Evolutionary conservation across 2,113 vertebrate genomes (phyloP), one percentile per base, ranked within the genome.

Genomic region (Amblyopsis rosae): DNA sequence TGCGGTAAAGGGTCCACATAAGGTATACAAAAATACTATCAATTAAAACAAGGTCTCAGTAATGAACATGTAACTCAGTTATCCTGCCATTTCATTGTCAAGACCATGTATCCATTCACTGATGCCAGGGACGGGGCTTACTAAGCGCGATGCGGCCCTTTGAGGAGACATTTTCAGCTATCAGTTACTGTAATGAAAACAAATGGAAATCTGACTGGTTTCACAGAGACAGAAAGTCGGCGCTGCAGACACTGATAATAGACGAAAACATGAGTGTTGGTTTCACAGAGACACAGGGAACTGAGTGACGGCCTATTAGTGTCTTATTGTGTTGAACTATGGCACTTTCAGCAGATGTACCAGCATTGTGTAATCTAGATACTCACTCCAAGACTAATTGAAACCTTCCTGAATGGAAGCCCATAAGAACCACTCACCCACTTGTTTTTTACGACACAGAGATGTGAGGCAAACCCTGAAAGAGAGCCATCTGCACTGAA

Each of bases 121-220:
- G 54, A 64, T 49, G 49, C 32, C 12, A 35, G 48, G 53, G 57
- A 71, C 77, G 82, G 71, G 0, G 69, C 50, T 79, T 72, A 77
- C 53, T 83, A 62, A 82, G 76, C 68, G 62, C 71, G 47, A 7
- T 53, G 67, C 47, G 77, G 74, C 73, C 66, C 67, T 83, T 83
- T 81, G 69, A 81, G 64, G 60, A 76, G 65, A 82, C 58, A 69
- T 72, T 75, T 84, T 77, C 70, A 72, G 65, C 78, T 70, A 89
- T 89, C 79, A 84, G 70, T 86, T 86, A 86, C 68, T 73, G 75
- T 85, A 91, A 88, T 88, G 78, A 87, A 86, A 86, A 89, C 75
- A 85, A 88, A 86, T 79, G 72, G 69, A 83, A 84, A 46, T 16
- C 13, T 71, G 82, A 82, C 69, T 76, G 64, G 67, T 71, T 80